Evolutionary conservation across 1,140 invertebrate genomes (phyloP).

Genomic region (Chironomus tepperi): DNA sequence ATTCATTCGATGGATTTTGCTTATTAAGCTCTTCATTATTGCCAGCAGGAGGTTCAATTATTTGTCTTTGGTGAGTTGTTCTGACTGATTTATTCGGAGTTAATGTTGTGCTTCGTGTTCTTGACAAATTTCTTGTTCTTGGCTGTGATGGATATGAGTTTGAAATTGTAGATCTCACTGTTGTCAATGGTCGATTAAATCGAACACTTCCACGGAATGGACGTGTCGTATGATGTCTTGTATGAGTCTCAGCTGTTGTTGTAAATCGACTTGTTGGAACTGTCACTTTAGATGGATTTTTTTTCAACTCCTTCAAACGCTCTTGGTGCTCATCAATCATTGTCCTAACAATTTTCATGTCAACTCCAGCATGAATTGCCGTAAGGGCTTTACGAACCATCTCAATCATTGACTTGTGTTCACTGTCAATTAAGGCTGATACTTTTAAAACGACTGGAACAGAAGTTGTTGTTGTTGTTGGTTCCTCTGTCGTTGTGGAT

Average conservation of each 20-base stretch:
- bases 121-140: neutral
- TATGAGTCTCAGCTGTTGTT: too few relatives aligned
- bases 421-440: neutral
- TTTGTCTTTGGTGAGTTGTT: neutral
- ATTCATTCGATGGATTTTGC: neutral
- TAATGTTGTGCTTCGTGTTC: neutral
- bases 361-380: neutral
- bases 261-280: neutral
- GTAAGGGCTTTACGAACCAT: neutral
- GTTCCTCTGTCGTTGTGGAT: neutral
- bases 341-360: neutral
- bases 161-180: neutral
- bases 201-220: neutral
- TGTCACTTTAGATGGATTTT: neutral
- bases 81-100: neutral
- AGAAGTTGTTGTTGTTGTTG: neutral
- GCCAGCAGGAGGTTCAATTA: neutral
- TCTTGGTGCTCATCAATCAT: neutral
- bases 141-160: neutral
- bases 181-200: neutral
- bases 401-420: conserved; percentile 18
- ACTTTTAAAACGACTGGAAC: neutral
- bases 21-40: neutral
- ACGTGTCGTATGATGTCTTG: neutral
- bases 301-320: neutral